These are phyloP conservation scores for Eudasyphora cyanicolor DNA, from an alignment of 2,888 invertebrate species.

Conservation along the genomic window DNA sequence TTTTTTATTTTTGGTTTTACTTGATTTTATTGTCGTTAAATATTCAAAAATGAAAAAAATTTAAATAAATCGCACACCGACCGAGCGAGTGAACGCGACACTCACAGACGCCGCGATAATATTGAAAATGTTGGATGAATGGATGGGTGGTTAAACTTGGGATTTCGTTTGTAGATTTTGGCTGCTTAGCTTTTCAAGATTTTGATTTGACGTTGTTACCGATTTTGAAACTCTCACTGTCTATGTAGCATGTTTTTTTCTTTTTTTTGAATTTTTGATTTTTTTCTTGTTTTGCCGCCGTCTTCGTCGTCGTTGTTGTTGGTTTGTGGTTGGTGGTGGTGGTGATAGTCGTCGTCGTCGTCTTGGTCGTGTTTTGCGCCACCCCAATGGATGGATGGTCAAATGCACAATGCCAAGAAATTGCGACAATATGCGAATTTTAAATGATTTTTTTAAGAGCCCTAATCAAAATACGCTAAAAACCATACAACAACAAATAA, in stretches of 20 bases:
- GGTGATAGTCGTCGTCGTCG: constrained; percentile 1
- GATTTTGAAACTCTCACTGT: constrained; percentile 53
- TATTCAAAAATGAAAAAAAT: background rate
- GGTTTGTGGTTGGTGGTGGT: too few species aligned
- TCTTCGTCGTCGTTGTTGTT: background rate
- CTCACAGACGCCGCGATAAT: background rate
- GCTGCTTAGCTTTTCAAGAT: background rate
- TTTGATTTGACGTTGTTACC: background rate
- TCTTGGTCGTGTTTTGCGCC: constrained; percentile 45
- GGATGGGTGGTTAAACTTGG: background rate
- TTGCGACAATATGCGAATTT: constrained; percentile 76
- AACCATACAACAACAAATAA: constrained; percentile 35
- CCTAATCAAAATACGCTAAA: constrained; percentile 54
- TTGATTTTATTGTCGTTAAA: background rate
- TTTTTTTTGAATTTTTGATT: background rate
- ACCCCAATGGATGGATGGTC: constrained; percentile 63
- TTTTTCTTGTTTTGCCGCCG: background rate
- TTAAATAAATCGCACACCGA: background rate
- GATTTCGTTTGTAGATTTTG: background rate
- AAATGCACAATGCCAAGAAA: constrained; percentile 75
- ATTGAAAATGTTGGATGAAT: background rate
- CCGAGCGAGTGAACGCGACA: too few species aligned
- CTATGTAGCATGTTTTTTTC: background rate
- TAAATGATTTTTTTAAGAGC: constrained; percentile 70
- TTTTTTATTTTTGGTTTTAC: background rate